phyloP scores from a whole-genome alignment of 2,888 invertebrate species.

The Mythimna ferrago region DNA sequence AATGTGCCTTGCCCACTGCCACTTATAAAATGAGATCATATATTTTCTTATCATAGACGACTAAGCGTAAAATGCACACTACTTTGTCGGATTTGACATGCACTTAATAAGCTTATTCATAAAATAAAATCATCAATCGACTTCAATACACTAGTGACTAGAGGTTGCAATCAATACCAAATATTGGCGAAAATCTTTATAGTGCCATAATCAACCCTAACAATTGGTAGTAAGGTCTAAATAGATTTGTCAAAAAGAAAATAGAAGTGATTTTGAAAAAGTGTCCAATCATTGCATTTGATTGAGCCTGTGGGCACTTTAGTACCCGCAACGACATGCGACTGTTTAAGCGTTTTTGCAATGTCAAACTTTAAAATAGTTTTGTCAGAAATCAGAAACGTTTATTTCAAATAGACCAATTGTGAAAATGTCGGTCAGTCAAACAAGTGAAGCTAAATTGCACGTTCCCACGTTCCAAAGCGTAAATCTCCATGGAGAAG shows the following conservation, averaged over 20 bases:
- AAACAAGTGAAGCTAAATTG: too few relatives aligned
- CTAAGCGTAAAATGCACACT: conserved; percentile 54
- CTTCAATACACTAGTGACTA: conserved; percentile 39
- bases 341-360: conserved; percentile 57
- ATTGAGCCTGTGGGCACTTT: conserved; percentile 63
- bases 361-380: not conserved
- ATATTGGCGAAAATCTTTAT: conserved; percentile 10
- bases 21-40: conserved; percentile 22
- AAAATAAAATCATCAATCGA: conserved; percentile 66
- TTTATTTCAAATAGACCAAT: too few relatives aligned
- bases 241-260: not conserved
- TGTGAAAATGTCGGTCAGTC: too few relatives aligned
- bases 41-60: conserved; percentile 44
- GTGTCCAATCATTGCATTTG: conserved; percentile 69
- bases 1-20: too few relatives aligned
- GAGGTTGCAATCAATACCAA: conserved; percentile 33
- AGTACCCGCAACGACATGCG: conserved; percentile 44
- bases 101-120: conserved; percentile 61
- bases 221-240: conserved; percentile 36
- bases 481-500: too few relatives aligned
- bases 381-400: too few relatives aligned
- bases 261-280: conserved; percentile 41
- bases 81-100: conserved; percentile 55
- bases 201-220: conserved; percentile 10
- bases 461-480: too few relatives aligned